Evolutionary conservation across 2,888 invertebrate genomes (phyloP).

Genomic region (Eristalinus aeneus): DNA sequence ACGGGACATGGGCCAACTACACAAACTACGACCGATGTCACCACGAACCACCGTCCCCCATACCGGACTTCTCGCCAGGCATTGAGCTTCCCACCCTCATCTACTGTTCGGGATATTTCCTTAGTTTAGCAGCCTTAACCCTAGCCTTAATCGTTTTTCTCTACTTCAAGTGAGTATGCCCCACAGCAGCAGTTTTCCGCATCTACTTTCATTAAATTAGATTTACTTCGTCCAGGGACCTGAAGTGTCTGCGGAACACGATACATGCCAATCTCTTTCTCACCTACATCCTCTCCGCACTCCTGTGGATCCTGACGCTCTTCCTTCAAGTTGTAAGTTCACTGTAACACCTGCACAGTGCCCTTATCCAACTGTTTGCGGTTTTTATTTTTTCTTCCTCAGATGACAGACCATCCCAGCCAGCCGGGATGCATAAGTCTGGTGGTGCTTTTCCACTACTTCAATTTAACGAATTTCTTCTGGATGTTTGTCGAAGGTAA

Average conservation of each 20-base stretch:
- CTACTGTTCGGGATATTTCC: conserved; percentile 91
- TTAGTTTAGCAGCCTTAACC: conserved; percentile 90
- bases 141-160: conserved; percentile 93
- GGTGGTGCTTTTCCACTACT: conserved; percentile 92
- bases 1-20: conserved; percentile 91
- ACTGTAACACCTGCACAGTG: neutral
- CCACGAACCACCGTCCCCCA: conserved; percentile 81
- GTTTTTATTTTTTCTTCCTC: conserved; percentile 49
- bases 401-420: conserved; percentile 83
- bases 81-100: conserved; percentile 86
- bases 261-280: conserved; percentile 97
- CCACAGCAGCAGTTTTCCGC: neutral
- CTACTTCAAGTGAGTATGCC: conserved; percentile 91
- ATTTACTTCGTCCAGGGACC: conserved; percentile 84
- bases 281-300: conserved; percentile 93
- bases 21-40: conserved; percentile 88
- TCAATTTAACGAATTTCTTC: conserved; percentile 96
- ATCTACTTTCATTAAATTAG: neutral
- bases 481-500: conserved; percentile 99
- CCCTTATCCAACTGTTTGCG: neutral
- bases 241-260: conserved; percentile 94
- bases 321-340: conserved; percentile 85
- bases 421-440: conserved; percentile 84
- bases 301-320: conserved; percentile 93
- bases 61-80: conserved; percentile 81